Base-by-base conservation (phyloP, 1,140 invertebrate genomes). In the Zelostemma sp. region DNA sequence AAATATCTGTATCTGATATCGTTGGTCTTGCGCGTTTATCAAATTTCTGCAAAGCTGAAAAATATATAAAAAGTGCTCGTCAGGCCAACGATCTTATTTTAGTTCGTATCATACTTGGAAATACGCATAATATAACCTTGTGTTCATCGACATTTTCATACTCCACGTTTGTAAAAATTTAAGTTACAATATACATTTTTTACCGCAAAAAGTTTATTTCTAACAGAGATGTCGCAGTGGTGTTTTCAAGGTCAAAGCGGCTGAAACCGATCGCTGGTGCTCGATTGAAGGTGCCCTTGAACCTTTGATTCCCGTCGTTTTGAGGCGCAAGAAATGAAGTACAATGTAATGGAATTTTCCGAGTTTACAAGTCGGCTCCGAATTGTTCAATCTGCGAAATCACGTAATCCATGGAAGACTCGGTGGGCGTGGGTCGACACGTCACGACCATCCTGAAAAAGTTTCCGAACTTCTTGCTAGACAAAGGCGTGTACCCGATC, bases 381-480 rank as follows among this genome's bases (percentile, higher is more conserved):
- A 88, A 81, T 56, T 78, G 76, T 72, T 90, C 87, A 28, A 93
- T 90, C 75, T 90, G 85, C 33, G 87, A 75, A 33, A 93, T 79
- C 15, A 90, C 84, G 68, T 87, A 88, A 62, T 92, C 88, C 87
- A 93, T 90, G 25, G 89, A 86, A 8, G 79, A 73, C 17, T 74
- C 55, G 0, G 85, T 88, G 1, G 90, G 81, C 1, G 86, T 82
- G 0, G 94, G 93, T 66, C 92, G 93, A 72, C 94, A 95, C 1
- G 89, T 90, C 14, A 96, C 88, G 0, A 96, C 93, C 84, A 97
- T 89, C 21, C 96, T 88, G 80, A 98, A 95, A 83, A 97, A 97
- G 79, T 98, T 94, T 6, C 89, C 90, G 65, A 90, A 67, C 11
- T 87, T 85, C 59, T 87, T 89, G 47, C 89, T 85, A 0, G 84